A percentile compares a stretch with the other conserved stretches of the same genome.
These are phyloP conservation scores for Phenacoccus solenopsis DNA, from an alignment of 1,140 invertebrate genomes.

Conservation along the genomic window DNA sequence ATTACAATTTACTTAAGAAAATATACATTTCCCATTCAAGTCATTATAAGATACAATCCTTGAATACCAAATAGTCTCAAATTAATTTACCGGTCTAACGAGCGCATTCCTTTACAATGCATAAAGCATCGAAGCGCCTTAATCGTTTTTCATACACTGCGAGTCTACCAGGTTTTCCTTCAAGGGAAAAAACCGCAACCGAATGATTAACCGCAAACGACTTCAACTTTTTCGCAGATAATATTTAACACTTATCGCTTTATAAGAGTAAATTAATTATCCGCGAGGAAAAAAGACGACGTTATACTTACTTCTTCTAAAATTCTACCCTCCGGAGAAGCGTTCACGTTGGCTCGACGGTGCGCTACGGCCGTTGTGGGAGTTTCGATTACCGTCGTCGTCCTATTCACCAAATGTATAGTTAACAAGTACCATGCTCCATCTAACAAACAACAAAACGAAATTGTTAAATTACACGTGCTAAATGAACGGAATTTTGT, in stretches of 20 bases:
- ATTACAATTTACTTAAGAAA: too few species aligned
- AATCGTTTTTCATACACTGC: too few species aligned
- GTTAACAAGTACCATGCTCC: neutral
- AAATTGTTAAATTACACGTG: constrained; percentile 3
- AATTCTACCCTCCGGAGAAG: neutral
- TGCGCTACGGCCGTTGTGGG: neutral
- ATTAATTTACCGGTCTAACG: too few species aligned
- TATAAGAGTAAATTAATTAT: neutral
- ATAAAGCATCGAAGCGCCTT: too few species aligned
- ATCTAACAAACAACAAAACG: neutral
- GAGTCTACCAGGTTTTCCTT: too few species aligned
- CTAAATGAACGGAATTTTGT: neutral
- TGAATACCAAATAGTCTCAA: too few species aligned
- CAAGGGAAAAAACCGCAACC: too few species aligned
- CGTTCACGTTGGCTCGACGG: neutral
- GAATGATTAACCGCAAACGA: too few species aligned
- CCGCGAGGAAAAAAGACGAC: neutral
- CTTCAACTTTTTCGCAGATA: too few species aligned
- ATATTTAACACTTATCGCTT: neutral
- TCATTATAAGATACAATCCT: too few species aligned
- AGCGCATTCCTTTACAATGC: too few species aligned
- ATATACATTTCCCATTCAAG: too few species aligned
- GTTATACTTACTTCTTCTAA: neutral
- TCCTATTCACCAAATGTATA: neutral
- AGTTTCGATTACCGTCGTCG: neutral